phyloP scores from a whole-genome alignment of 2,888 invertebrate genomes.

The Melanostoma mellinum region DNA sequence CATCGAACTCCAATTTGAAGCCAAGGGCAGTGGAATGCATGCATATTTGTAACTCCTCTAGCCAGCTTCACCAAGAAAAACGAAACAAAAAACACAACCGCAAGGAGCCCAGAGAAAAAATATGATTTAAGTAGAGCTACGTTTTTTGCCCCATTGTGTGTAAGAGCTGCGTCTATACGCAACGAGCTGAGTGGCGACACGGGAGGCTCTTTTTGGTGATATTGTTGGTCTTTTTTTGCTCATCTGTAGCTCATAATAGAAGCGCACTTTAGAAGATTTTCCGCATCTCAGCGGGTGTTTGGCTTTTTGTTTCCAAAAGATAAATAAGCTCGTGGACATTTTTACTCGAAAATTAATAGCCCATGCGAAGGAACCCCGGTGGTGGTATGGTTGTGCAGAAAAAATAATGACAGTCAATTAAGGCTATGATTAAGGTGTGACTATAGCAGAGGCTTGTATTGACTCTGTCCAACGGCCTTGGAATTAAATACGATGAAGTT shows the following conservation, averaged over 20 bases:
- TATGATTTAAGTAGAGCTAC: constrained; percentile 50
- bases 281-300: constrained; percentile 55
- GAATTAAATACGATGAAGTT: not conserved
- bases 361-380: constrained; percentile 16
- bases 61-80: constrained; percentile 54
- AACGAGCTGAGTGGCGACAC: constrained; percentile 19
- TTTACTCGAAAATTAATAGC: constrained; percentile 56
- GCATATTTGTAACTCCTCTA: constrained; percentile 11
- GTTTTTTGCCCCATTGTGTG: constrained; percentile 24
- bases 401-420: constrained; percentile 54
- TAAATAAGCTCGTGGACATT: constrained; percentile 53
- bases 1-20: constrained; percentile 55
- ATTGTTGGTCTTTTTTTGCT: constrained; percentile 32
- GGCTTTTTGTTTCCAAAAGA: not conserved
- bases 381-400: constrained; percentile 4
- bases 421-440: constrained; percentile 39
- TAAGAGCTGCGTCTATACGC: constrained; percentile 7
- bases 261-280: constrained; percentile 31
- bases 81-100: constrained; percentile 26
- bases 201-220: constrained; percentile 59
- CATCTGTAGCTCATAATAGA: constrained; percentile 20
- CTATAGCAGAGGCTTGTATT: not conserved
- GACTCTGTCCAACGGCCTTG: not conserved
- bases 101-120: constrained; percentile 10
- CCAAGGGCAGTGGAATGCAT: constrained; percentile 63